Evolutionary conservation across 2,113 vertebrate species (phyloP).

Genomic region (Hydrochoerus hydrochaeris): DNA sequence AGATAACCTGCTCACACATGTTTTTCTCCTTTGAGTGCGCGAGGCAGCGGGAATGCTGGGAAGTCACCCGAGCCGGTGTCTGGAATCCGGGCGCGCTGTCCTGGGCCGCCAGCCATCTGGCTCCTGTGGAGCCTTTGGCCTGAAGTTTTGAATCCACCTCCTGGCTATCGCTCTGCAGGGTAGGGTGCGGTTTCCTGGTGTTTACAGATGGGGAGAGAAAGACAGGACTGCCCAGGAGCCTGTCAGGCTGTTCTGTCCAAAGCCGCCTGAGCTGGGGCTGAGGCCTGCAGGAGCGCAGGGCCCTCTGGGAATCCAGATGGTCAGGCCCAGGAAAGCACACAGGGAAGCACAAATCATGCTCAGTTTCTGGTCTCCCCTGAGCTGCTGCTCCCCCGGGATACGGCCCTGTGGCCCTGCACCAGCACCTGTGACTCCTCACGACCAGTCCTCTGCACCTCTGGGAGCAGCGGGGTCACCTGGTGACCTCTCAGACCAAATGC

Average conservation of each 20-base stretch:
- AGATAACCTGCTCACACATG: conserved; percentile 49
- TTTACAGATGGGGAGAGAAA: background rate
- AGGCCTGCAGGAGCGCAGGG: background rate
- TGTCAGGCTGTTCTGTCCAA: background rate
- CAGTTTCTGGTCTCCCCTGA: background rate
- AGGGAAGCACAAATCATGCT: background rate
- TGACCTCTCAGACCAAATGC: background rate
- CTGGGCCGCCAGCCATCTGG: conserved; percentile 62
- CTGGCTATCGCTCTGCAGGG: background rate
- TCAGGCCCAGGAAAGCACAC: accelerated
- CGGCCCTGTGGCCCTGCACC: background rate
- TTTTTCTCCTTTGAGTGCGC: background rate
- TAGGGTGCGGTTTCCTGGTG: conserved; percentile 41
- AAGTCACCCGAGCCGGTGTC: background rate
- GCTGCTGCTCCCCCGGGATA: background rate
- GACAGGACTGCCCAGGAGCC: background rate
- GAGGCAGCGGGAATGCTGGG: background rate
- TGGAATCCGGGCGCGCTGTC: conserved; percentile 26
- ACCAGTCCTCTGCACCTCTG: background rate
- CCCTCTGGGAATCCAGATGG: background rate
- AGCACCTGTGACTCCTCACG: background rate
- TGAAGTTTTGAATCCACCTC: background rate
- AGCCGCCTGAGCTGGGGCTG: background rate
- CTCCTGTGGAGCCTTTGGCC: background rate
- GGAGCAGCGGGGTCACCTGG: background rate